phyloP scores from a whole-genome alignment of 2,113 vertebrate genomes.

The Alectura lathami region DNA sequence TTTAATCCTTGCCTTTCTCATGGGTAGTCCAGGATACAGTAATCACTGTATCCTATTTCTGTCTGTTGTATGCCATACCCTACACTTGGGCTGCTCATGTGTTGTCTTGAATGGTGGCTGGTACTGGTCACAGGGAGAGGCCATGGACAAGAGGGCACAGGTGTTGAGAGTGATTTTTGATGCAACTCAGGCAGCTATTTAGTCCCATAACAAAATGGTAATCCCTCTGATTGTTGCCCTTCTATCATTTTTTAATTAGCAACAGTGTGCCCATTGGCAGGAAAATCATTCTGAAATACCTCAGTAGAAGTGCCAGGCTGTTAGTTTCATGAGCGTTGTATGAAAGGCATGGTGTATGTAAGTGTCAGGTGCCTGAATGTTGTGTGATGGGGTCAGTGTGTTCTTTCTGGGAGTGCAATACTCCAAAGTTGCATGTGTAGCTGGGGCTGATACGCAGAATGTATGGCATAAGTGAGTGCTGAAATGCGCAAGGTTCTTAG shows the following conservation, averaged over 20 bases:
- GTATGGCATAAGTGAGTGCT: not conserved
- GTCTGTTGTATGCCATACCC: not conserved
- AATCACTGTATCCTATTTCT: not conserved
- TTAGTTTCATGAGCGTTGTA: not conserved
- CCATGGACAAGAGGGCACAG: too few species aligned
- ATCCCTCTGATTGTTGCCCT: not conserved
- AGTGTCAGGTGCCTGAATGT: fast-evolving
- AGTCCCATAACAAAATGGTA: not conserved
- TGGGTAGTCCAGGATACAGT: not conserved
- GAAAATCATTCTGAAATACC: not conserved
- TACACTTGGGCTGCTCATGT: not conserved
- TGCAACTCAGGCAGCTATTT: not conserved
- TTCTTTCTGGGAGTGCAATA: not conserved
- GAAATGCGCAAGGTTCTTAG: not conserved
- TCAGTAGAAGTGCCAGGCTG: not conserved
- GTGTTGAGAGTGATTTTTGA: not conserved
- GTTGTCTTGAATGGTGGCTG: too few species aligned
- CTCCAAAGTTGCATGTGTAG: not conserved
- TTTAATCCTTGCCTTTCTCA: not conserved
- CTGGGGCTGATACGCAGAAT: not conserved
- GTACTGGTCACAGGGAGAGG: too few species aligned
- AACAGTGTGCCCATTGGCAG: not conserved
- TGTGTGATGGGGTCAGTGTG: not conserved
- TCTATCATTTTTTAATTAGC: not conserved
- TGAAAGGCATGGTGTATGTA: not conserved